Conservation (phyloP, 2,113 vertebrate genomes). For the Aegithalos caudatus region DNA sequence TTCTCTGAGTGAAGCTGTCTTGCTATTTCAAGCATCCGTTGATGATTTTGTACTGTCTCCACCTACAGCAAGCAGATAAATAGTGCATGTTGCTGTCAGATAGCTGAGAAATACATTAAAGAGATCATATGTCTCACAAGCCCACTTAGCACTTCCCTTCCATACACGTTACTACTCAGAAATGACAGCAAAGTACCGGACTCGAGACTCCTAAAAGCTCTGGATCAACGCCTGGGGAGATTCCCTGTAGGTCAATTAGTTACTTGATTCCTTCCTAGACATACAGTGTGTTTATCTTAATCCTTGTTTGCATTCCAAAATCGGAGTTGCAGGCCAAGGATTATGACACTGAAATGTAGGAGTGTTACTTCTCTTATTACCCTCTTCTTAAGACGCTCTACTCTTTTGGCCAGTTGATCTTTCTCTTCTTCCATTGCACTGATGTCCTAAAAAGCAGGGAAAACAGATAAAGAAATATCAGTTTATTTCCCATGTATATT, state of each 20-base stretch:
- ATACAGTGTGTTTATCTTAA: slow-evolving; percentile 65
- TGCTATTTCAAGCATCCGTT: slow-evolving; percentile 92
- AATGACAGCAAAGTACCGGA: slow-evolving; percentile 59
- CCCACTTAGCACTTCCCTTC: slow-evolving; percentile 66
- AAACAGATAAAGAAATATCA: neutral
- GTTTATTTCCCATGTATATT: neutral
- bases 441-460: slow-evolving; percentile 83
- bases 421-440: slow-evolving; percentile 97
- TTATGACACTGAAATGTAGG: slow-evolving; percentile 38
- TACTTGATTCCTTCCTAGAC: slow-evolving; percentile 67
- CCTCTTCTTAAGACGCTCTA: slow-evolving; percentile 93
- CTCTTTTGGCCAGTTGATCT: slow-evolving; percentile 92
- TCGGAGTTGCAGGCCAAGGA: slow-evolving; percentile 63
- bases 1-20: slow-evolving; percentile 92
- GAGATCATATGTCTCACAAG: slow-evolving; percentile 64
- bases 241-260: slow-evolving; percentile 68
- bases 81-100: slow-evolving; percentile 65
- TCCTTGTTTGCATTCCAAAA: slow-evolving; percentile 82
- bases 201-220: slow-evolving; percentile 61
- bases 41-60: slow-evolving; percentile 95
- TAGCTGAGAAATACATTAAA: slow-evolving; percentile 61
- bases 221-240: slow-evolving; percentile 67
- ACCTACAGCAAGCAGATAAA: slow-evolving; percentile 84
- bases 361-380: slow-evolving; percentile 73
- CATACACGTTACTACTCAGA: slow-evolving; percentile 64